Evolutionary conservation across 2,797 vertebrate genomes (phyloP), one percentile per base, ranked within the genome.

Genomic region (Etheostoma perlongum): DNA sequence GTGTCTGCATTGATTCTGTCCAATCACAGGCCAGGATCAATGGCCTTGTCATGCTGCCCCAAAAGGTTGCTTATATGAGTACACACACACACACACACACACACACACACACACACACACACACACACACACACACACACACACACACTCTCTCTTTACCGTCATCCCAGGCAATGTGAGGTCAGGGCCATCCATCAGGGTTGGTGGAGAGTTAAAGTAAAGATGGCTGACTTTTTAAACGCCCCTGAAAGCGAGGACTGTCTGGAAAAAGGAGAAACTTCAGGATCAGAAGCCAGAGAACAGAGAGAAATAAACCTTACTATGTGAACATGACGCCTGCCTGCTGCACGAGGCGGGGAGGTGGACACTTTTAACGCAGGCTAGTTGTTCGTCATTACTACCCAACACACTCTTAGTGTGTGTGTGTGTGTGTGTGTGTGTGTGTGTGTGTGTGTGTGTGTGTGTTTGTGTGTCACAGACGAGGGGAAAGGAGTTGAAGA

Each of bases 261-360:
- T 78, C 84, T 74, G 44, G n/a, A 61, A 58, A 58, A 55, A 61
- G 64, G 40, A 64, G 63, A 70, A 51, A 55, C 14, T 42, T 6
- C 58, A 70, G 65, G 57, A 71, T 55, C 52, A 73, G 76, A 53
- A 70, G 53, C 69, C 19, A 18, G 60, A 13, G 49, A 61, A 68
- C 71, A 70, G 69, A 74, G 62, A 75, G 62, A 76, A 85, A 90
- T 92, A 89, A 88, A 82, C 81, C 82, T 84, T 70, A 72, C 55
- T 74, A 57, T 66, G 60, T 80, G 67, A 69, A 74, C 71, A 82
- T 74, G 79, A 72, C n/a, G 4, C 27, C 71, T 13, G 54, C 84
- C 70, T 80, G 79, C 68, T 51, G 72, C 4, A 3, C 23, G 44
- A 66, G 54, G 42, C 51, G 23, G 6, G 68, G 71, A 89, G 85